Conservation (phyloP, 2,797 vertebrate genomes). For the Lacerta viridis region DNA sequence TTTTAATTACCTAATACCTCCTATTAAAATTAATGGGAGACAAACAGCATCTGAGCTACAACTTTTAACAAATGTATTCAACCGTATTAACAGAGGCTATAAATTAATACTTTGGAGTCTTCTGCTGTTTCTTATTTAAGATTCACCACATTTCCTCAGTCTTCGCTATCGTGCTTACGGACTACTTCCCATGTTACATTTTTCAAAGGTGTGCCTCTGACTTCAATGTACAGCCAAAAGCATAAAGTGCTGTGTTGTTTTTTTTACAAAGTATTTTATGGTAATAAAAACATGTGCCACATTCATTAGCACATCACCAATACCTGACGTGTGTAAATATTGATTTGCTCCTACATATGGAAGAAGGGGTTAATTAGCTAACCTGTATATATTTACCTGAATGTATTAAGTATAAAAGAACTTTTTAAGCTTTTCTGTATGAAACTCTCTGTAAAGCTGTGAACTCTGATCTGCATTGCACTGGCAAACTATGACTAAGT, state of each 20-base stretch:
- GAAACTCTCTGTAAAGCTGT: no score
- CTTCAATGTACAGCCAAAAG: neutral
- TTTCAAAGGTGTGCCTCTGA: neutral
- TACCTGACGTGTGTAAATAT: no score
- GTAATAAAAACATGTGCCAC: neutral
- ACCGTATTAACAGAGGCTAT: neutral
- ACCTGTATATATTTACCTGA: no score
- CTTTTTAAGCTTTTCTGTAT: no score
- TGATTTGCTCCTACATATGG: neutral
- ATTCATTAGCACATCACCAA: neutral
- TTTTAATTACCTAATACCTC: neutral
- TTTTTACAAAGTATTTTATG: neutral
- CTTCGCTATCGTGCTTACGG: neutral
- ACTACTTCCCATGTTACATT: neutral
- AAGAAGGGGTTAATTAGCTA: no score
- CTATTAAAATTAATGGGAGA: conserved; percentile 27
- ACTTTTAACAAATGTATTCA: neutral
- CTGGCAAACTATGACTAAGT: no score
- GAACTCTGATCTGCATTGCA: no score
- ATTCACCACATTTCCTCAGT: neutral
- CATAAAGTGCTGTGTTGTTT: neutral
- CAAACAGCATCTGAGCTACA: conserved; percentile 7
- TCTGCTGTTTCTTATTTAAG: neutral
- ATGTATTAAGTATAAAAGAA: no score
- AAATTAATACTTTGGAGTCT: conserved; percentile 10